Base-by-base conservation (phyloP, 2,888 invertebrate genomes). In the Drosophila longiperda region DNA sequence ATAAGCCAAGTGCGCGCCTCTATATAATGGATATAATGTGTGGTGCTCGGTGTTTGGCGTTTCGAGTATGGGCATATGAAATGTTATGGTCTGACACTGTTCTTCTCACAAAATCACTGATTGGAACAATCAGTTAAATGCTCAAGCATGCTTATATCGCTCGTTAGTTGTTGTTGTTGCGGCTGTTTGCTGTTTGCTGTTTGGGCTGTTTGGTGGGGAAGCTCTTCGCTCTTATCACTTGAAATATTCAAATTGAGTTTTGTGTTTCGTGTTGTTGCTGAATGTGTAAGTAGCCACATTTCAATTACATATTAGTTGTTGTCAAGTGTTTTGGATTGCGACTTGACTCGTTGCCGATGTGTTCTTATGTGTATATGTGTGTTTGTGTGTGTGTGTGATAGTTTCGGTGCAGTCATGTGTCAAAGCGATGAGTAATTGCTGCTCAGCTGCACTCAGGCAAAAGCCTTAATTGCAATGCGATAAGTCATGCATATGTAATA, bases 91-190 rank as follows among this genome's bases (percentile, higher is more conserved):
- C 81, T 85, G 74, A 78, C 87, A 83, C 75, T 63, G 62, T 58
- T 61, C 55, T 83, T 83, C 74, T 75, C 81, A 83, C 77, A 78
- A 82, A 88, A 89, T 89, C 90, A 89, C 68, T 79, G 87, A 88
- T 88, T 89, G 87, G 87, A 88, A 90, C 90, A 87, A 87, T 88
- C 89, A 90, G 83, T 85, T 81, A 84, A 85, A 84, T 78, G 80
- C 61, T 76, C 63, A 71, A 80, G 73, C 80, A 75, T 78, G 54
- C 75, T 74, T 76, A 72, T 75, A 74, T 73, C 62, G 52, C 59
- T 73, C 68, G 66, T 63, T 62, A 53, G 54, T 50, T 53, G 48
- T 62, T 53, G 48, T 62, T 61, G 23, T 54, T 58, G 38, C 57
- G 11, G n/a, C n/a, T 58, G 26, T 57, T n/a, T n/a, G n/a, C n/a